Conservation (phyloP, 1,140 invertebrate species). For the Magallana gigas region DNA sequence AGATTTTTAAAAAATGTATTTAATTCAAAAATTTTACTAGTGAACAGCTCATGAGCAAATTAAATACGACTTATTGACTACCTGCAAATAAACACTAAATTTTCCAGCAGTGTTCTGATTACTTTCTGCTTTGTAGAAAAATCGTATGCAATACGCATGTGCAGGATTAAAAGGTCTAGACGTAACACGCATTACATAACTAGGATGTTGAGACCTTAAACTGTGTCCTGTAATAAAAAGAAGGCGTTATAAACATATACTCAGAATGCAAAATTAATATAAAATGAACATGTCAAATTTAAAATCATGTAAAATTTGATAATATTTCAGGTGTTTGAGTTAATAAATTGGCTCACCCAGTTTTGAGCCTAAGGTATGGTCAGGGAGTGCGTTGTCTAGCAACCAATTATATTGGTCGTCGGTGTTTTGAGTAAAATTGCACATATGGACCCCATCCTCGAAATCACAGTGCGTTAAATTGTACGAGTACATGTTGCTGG, state of each 20-base stretch:
- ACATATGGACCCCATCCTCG: not conserved
- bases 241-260: too few relatives aligned
- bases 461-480: slow-evolving; percentile 22
- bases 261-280: too few relatives aligned
- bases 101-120: not conserved
- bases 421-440: not conserved
- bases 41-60: too few relatives aligned
- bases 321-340: too few relatives aligned
- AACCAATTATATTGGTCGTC: not conserved
- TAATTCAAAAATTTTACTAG: too few relatives aligned
- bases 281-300: too few relatives aligned
- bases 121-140: slow-evolving; percentile 19
- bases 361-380: slow-evolving; percentile 4
- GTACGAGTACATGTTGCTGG: not conserved
- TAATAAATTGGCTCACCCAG: not conserved
- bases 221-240: too few relatives aligned
- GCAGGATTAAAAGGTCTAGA: not conserved
- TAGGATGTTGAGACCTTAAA: too few relatives aligned
- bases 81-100: slow-evolving; percentile 27
- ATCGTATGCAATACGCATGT: slow-evolving; percentile 28
- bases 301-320: too few relatives aligned
- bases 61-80: not conserved
- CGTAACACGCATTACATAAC: too few relatives aligned
- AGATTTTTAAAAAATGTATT: too few relatives aligned
- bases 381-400: not conserved